These are phyloP conservation scores for Bos javanicus DNA, from an alignment of 2,113 vertebrate species.

Conservation along the genomic window DNA sequence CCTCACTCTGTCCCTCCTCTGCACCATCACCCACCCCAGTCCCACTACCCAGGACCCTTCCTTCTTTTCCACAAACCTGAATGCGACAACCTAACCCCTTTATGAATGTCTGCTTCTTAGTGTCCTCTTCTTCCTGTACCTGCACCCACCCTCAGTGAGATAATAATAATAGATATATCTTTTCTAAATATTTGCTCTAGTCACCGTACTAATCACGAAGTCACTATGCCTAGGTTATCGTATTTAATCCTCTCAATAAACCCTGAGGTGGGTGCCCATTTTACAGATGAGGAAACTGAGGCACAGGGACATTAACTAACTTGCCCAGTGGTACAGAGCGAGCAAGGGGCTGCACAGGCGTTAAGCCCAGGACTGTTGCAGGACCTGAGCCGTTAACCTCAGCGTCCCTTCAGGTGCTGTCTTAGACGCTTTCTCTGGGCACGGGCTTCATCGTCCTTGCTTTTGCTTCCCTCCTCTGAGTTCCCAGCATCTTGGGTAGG, in stretches of 20 bases:
- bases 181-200: not conserved
- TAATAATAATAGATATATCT: too few species aligned
- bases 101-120: fast-evolving
- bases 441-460: too few species aligned
- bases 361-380: not conserved
- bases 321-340: not conserved
- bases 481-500: not conserved
- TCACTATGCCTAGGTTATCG: not conserved
- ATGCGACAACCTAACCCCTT: fast-evolving
- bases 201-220: not conserved
- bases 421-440: too few species aligned
- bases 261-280: not conserved
- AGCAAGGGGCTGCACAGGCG: not conserved
- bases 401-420: fast-evolving
- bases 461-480: fast-evolving
- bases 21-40: fast-evolving
- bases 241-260: not conserved
- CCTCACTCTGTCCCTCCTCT: fast-evolving
- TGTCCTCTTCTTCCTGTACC: fast-evolving
- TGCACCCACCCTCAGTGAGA: not conserved
- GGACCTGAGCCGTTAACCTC: not conserved
- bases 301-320: too few species aligned
- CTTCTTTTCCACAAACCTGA: not conserved
- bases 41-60: not conserved
- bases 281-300: not conserved